Evolutionary conservation across 2,113 vertebrate genomes (phyloP).

Genomic region (Aegotheles bennettii): DNA sequence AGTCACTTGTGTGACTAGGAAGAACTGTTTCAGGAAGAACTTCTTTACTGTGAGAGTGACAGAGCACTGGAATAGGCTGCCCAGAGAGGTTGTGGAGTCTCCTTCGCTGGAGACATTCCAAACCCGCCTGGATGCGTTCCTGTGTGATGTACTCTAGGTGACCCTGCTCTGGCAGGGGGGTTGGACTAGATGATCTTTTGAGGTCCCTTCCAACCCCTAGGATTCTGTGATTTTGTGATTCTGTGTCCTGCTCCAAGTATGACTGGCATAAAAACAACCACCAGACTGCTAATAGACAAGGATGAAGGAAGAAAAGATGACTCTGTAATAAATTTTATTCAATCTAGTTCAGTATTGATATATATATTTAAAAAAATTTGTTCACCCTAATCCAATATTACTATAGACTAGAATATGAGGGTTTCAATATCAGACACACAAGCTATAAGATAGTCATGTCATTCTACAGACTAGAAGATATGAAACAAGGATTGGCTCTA

Average conservation of each 20-base stretch:
- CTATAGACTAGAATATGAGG: neutral
- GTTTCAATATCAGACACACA: neutral
- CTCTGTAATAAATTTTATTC: neutral
- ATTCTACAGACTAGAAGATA: neutral
- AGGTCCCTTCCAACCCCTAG: too few relatives aligned
- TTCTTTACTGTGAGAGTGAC: too few relatives aligned
- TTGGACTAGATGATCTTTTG: too few relatives aligned
- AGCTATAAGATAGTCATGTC: neutral
- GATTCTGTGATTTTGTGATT: too few relatives aligned
- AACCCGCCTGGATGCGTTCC: too few relatives aligned
- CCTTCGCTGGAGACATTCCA: too few relatives aligned
- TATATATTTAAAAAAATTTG: neutral
- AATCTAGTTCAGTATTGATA: neutral
- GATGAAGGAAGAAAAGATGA: neutral
- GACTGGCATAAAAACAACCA: neutral
- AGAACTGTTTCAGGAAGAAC: too few relatives aligned
- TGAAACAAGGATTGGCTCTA: neutral
- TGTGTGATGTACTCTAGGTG: too few relatives aligned
- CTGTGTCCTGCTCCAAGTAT: neutral
- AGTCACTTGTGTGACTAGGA: too few relatives aligned
- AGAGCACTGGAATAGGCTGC: too few relatives aligned
- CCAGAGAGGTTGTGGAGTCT: too few relatives aligned
- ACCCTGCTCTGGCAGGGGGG: too few relatives aligned
- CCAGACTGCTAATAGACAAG: neutral
- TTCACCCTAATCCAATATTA: neutral